phyloP scores from a whole-genome alignment of 2,888 invertebrate genomes.

The Caenorhabditis afra region DNA sequence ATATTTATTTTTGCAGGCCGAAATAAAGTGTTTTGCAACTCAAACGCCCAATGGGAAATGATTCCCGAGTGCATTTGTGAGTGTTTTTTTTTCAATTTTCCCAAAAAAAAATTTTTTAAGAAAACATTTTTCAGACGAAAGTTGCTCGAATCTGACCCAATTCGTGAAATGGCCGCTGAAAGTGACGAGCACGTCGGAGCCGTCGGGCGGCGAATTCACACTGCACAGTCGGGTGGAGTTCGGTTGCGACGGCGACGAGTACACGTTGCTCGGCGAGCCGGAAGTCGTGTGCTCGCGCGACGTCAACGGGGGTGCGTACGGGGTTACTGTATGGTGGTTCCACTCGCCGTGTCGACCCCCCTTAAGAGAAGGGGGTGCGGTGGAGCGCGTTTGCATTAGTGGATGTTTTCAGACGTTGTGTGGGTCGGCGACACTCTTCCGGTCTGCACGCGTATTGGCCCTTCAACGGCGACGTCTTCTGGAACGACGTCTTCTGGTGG shows the following conservation, averaged over 20 bases:
- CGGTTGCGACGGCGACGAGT: background rate
- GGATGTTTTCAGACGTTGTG: no score
- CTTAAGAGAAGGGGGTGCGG: background rate
- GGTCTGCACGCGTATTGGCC: no score
- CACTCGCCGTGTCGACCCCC: background rate
- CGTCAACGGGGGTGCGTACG: no score
- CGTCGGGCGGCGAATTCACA: slow-evolving; percentile 1
- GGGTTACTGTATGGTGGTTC: no score
- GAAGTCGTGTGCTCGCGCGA: background rate
- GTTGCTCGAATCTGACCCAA: slow-evolving; percentile 31
- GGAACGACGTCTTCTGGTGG: background rate
- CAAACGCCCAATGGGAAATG: slow-evolving; percentile 21
- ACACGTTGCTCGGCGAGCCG: background rate
- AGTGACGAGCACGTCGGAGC: background rate
- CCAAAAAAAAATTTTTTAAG: no score
- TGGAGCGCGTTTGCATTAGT: no score
- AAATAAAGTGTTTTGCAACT: slow-evolving; percentile 23
- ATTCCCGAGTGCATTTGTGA: slow-evolving; percentile 36
- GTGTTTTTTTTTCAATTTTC: background rate
- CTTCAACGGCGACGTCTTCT: background rate
- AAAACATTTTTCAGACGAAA: slow-evolving; percentile 30
- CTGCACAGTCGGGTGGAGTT: background rate
- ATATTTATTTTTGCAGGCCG: no score
- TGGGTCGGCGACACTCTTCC: no score
- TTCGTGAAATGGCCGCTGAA: slow-evolving; percentile 15